phyloP scores from a whole-genome alignment of 1,140 invertebrate genomes.

The Macrostomum lignano region DNA sequence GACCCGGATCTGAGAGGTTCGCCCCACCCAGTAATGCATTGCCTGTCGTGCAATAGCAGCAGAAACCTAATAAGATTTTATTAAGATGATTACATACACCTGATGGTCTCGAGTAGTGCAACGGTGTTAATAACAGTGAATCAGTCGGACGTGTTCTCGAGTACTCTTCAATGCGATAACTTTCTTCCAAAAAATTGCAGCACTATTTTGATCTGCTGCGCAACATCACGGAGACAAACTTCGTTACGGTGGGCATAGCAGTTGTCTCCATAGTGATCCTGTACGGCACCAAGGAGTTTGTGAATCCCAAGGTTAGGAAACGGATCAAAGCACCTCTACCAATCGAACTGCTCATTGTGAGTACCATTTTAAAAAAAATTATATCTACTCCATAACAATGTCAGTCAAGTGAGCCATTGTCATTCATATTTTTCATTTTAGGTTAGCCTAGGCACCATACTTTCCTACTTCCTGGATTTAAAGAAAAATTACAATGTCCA shows the following conservation, averaged over 20 bases:
- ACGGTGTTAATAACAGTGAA: too few species aligned
- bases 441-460: constrained; percentile 13
- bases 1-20: too few species aligned
- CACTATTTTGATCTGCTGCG: constrained; percentile 18
- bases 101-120: too few species aligned
- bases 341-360: constrained; percentile 50
- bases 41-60: too few species aligned
- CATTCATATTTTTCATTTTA: not conserved
- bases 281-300: constrained; percentile 43
- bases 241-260: constrained; percentile 36
- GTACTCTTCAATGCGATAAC: too few species aligned
- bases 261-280: constrained; percentile 39
- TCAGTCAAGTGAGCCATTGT: too few species aligned
- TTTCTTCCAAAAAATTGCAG: constrained; percentile 14
- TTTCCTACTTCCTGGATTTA: constrained; percentile 12
- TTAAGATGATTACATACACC: too few species aligned
- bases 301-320: constrained; percentile 46
- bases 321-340: constrained; percentile 44
- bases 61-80: too few species aligned
- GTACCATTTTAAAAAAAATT: too few species aligned
- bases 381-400: too few species aligned
- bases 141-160: too few species aligned
- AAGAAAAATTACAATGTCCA: constrained; percentile 10
- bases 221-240: constrained; percentile 21
- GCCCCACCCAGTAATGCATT: too few species aligned